Base-by-base conservation (phyloP, 1,140 invertebrate species). In the Andricus grossulariae region DNA sequence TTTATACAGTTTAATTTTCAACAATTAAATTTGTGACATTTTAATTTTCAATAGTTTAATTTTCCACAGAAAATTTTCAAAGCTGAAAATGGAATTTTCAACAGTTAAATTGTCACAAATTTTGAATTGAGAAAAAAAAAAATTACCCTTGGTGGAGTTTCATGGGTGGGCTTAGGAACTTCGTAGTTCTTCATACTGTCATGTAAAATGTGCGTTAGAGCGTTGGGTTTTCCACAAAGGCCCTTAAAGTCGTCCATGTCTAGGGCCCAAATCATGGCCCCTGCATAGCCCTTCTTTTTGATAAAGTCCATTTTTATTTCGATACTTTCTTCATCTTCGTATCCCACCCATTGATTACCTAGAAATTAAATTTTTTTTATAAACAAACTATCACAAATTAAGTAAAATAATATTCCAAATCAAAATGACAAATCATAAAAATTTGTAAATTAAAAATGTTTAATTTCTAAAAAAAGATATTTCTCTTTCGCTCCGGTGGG, bases 271-370 rank as follows among this genome's bases (percentile, higher is more conserved):
- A 94, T 95, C 97, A 98, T 98, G 1, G 95, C 93, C 7, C 97
- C 97, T 0, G 95, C 94, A 84, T 97, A 97, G 0, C 96, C 95
- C 84, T 95, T 96, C 15, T 93, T 84, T 85, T 96, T 96, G 75
- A 97, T 95, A 88, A 93, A 97, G 82, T 97, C 95, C 95, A 97
- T 96, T 91, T 98, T 98, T 71, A 96, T 96, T 82, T 96, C 94
- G 1, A 98, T 90, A 84, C 96, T 96, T 81, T 93, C 92, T 5
- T 92, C 90, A 85, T 98, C 94, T 88, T 99, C 98, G 86, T 97
- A 98, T 15, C 97, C 97, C 25, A 98, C 95, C 97, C 97, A 98
- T 86, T 98, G 97, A 1, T 94, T 96, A 55, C 92, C 93, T 93
- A 70, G 5, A 75, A 76, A 50, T 54, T 52, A 72, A 73, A 80